Percentiles rank a stretch among this genome's conserved stretches.
Conservation (phyloP, 2,888 invertebrate genomes). For the Euproctis similis region DNA sequence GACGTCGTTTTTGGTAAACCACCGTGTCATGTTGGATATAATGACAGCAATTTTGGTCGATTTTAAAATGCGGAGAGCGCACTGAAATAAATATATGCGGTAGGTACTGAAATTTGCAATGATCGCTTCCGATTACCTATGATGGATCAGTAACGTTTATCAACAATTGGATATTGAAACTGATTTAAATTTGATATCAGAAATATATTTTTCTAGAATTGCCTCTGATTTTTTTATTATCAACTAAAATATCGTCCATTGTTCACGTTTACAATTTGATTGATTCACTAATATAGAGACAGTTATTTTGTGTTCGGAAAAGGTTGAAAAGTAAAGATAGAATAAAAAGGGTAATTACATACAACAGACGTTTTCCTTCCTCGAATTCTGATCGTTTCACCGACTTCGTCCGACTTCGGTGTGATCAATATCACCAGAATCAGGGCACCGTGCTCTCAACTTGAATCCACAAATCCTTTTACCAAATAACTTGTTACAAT, state of each 20-base stretch:
- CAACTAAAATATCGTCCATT: too few species aligned
- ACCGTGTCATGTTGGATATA: conserved; percentile 52
- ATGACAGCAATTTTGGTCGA: conserved; percentile 59
- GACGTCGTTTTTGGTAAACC: too few species aligned
- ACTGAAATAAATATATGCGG: too few species aligned
- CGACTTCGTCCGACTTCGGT: too few species aligned
- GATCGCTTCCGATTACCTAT: conserved; percentile 69
- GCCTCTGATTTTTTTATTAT: too few species aligned
- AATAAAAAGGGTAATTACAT: conserved; percentile 27
- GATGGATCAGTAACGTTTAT: conserved; percentile 52
- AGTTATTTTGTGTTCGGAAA: too few species aligned
- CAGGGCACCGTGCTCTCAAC: conserved; percentile 55
- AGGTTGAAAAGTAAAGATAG: too few species aligned
- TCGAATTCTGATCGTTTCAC: conserved; percentile 39
- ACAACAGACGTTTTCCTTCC: conserved; percentile 32
- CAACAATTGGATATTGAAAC: conserved; percentile 37
- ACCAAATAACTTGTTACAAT: conserved; percentile 58
- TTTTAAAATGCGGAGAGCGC: conserved; percentile 55
- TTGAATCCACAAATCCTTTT: conserved; percentile 55
- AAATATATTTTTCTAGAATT: too few species aligned
- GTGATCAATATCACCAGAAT: conserved; percentile 65
- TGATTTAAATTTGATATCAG: too few species aligned
- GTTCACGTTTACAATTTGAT: too few species aligned
- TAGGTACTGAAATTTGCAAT: conserved; percentile 64
- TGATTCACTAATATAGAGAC: too few species aligned